These are phyloP conservation scores for Drosophila mojavensis DNA, from an alignment of 1,140 invertebrate genomes.

Conservation along the genomic window DNA sequence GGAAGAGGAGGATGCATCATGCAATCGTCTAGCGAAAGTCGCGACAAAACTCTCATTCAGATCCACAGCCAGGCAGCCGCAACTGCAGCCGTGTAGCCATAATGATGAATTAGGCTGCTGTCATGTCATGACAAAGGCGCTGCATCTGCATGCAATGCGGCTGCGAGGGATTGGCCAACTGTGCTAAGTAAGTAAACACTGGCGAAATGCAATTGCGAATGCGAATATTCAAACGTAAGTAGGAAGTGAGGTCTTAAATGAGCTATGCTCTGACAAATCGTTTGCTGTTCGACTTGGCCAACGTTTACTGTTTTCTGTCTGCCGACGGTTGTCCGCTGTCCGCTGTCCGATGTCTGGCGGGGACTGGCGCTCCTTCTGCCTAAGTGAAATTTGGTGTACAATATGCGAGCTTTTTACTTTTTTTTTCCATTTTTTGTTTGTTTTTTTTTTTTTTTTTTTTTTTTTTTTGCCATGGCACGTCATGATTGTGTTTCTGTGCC, in stretches of 20 bases:
- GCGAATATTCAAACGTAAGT: constrained; percentile 75
- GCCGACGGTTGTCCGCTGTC: constrained; percentile 10
- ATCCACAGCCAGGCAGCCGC: not conserved
- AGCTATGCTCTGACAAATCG: constrained; percentile 74
- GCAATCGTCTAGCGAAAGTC: constrained; percentile 77
- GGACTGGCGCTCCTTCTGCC: constrained; percentile 31
- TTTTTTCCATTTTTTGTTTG: not conserved
- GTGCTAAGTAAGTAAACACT: constrained; percentile 69
- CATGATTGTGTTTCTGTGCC: constrained; percentile 22
- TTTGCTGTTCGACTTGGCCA: constrained; percentile 60
- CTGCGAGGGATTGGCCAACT: constrained; percentile 11
- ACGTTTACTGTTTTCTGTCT: constrained; percentile 20
- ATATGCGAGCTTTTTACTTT: constrained; percentile 47
- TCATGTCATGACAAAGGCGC: constrained; percentile 83
- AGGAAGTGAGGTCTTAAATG: constrained; percentile 75
- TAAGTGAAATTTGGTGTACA: constrained; percentile 58
- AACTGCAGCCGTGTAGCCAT: constrained; percentile 55
- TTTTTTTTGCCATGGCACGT: constrained; percentile 29
- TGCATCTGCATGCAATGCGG: constrained; percentile 68
- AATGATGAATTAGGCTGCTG: constrained; percentile 83
- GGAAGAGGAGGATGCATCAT: constrained; percentile 38
- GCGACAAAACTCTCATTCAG: constrained; percentile 79
- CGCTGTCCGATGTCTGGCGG: constrained; percentile 22
- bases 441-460: constrained; percentile 21
- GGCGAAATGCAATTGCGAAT: constrained; percentile 69